A percentile compares a stretch with the other conserved stretches of the same genome.
Conservation (phyloP, 2,888 invertebrate genomes). For the Drosophila formosana region DNA sequence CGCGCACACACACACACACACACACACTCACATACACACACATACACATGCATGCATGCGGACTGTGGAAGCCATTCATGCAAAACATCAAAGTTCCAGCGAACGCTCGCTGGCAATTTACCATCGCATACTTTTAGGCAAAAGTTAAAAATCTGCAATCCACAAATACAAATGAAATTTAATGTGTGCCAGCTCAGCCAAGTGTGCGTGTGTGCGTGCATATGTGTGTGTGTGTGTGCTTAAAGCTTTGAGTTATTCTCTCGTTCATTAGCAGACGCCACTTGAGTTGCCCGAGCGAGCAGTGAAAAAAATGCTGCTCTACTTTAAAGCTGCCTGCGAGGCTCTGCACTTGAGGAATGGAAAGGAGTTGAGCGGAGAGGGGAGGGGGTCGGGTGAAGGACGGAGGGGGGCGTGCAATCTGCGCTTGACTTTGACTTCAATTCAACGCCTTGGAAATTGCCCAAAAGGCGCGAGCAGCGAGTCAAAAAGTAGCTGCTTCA, state of each 20-base stretch:
- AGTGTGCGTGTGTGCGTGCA: conserved; percentile 5
- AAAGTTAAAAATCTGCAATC: conserved; percentile 61
- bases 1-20: conserved; percentile 24
- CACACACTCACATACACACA: conserved; percentile 1
- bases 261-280: conserved; percentile 55
- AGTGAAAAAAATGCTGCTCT: conserved; percentile 6
- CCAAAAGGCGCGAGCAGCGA: conserved; percentile 39
- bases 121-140: conserved; percentile 58
- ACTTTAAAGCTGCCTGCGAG: conserved; percentile 3
- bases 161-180: conserved; percentile 71
- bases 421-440: conserved; percentile 67
- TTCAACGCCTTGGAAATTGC: conserved; percentile 70
- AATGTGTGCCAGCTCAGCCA: conserved; percentile 29
- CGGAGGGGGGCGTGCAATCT: conserved; percentile 17
- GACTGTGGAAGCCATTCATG: conserved; percentile 65
- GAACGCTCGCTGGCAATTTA: conserved; percentile 55
- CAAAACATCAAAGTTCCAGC: conserved; percentile 72
- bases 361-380: too few species aligned
- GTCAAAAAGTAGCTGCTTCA: conserved; percentile 34
- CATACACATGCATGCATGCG: background rate
- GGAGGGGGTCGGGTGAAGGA: too few species aligned
- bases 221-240: conserved; percentile 16
- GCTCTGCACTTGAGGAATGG: background rate
- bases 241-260: conserved; percentile 47
- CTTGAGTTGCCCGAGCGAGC: conserved; percentile 15